Conservation (phyloP, 1,140 invertebrate species). For the Nasonia vitripennis region DNA sequence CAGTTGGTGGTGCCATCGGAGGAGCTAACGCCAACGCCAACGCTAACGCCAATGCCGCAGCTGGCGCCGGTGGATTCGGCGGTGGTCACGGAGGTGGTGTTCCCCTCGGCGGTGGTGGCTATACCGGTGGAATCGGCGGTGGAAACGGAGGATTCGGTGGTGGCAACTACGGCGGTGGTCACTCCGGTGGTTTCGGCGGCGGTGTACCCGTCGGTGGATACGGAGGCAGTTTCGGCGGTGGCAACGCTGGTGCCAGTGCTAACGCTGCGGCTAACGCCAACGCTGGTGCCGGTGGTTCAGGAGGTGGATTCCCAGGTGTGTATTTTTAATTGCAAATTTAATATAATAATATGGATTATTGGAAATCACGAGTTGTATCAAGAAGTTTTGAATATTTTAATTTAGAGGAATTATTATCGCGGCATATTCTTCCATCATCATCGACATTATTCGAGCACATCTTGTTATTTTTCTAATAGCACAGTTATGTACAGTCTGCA, state of each 20-base stretch:
- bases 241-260: constrained; percentile 48
- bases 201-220: constrained; percentile 12
- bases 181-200: constrained; percentile 6
- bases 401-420: not conserved
- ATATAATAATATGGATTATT: not conserved
- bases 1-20: not conserved
- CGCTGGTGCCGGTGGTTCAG: constrained; percentile 19
- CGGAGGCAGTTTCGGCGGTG: constrained; percentile 40
- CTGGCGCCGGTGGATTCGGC: constrained; percentile 6
- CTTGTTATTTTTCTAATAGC: no score
- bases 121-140: not conserved
- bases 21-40: constrained; percentile 5
- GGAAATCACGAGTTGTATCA: not conserved
- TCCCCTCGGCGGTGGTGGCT: not conserved
- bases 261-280: constrained; percentile 39
- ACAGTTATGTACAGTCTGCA: not conserved
- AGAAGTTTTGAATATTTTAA: not conserved
- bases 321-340: not conserved
- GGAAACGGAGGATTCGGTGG: constrained; percentile 15
- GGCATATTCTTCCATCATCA: not conserved
- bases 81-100: constrained; percentile 8
- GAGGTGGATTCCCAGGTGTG: constrained; percentile 33
- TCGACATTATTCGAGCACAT: not conserved
- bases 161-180: not conserved
- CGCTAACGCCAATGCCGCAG: not conserved